Conservation (phyloP, 2,113 vertebrate genomes). For the Paradoxurus hermaphroditus region DNA sequence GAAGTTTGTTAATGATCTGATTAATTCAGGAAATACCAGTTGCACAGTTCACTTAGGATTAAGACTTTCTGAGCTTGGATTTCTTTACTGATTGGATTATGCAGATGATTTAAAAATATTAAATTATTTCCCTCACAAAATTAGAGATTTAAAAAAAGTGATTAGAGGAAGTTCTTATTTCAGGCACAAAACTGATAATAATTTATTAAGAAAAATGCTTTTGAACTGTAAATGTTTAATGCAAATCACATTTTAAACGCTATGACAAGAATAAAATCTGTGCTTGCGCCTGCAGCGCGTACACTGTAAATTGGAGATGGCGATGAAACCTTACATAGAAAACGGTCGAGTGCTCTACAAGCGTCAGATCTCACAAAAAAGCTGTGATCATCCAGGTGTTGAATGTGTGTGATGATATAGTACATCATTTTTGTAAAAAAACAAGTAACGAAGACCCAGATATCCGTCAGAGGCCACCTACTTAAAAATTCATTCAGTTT, state of each 20-base stretch:
- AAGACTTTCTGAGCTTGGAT: neutral
- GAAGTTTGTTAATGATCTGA: neutral
- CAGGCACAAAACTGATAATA: conserved; percentile 63
- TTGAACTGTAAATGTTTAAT: conserved; percentile 44
- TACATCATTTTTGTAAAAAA: neutral
- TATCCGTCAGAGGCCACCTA: neutral
- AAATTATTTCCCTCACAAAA: conserved; percentile 21
- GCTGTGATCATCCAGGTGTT: conserved; percentile 1
- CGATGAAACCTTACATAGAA: neutral
- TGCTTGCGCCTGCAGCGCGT: neutral
- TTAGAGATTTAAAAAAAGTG: neutral
- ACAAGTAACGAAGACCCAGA: neutral
- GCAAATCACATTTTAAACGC: conserved; percentile 46
- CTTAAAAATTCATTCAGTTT: conserved; percentile 35
- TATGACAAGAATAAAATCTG: conserved; percentile 25
- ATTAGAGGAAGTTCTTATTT: conserved; percentile 54
- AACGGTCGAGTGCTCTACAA: conserved; percentile 30
- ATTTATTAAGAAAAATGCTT: conserved; percentile 63
- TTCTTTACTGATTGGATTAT: neutral
- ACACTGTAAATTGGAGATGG: neutral
- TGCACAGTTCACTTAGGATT: neutral
- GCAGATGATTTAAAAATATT: conserved; percentile 29
- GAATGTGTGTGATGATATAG: neutral
- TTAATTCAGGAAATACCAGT: conserved; percentile 28
- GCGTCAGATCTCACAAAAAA: conserved; percentile 18